These are phyloP conservation scores for Epizoanthus stellaris DNA, from an alignment of 92 coral and sea anemone species.

Conservation along the genomic window DNA sequence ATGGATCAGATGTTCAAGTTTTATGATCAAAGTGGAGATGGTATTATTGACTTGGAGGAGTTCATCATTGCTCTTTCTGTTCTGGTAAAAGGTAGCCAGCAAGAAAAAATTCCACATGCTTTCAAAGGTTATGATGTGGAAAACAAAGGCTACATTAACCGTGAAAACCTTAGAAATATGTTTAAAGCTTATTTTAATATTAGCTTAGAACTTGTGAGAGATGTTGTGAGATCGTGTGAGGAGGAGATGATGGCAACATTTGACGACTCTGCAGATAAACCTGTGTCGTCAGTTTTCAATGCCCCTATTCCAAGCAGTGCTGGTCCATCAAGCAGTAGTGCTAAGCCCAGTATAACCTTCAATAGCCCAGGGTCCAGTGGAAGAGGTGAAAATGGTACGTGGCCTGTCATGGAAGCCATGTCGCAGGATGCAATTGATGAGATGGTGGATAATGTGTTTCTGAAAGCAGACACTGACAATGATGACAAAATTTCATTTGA, in stretches of 20 bases:
- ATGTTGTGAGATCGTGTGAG: conserved; percentile 93
- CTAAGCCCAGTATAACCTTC: conserved; percentile 62
- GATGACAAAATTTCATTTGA: conserved; percentile 94
- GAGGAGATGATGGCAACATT: conserved; percentile 99
- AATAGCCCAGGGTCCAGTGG: conserved; percentile 70
- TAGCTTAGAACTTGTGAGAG: conserved; percentile 95
- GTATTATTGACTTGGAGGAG: conserved; percentile 89
- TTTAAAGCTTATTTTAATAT: conserved; percentile 96
- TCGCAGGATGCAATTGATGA: conserved; percentile 99
- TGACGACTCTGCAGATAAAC: conserved; percentile 97
- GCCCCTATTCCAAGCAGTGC: conserved; percentile 91
- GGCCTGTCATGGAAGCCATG: conserved; percentile 99
- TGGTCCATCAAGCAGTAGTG: conserved; percentile 67
- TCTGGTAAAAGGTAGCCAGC: conserved; percentile 92
- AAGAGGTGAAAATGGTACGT: conserved; percentile 77
- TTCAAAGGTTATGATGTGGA: conserved; percentile 95
- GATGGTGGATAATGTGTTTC: conserved; percentile 95
- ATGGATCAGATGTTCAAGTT: conserved; percentile 98
- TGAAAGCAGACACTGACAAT: conserved; percentile 83
- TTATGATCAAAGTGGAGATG: conserved; percentile 87
- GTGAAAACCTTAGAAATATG: conserved; percentile 90
- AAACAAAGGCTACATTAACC: conserved; percentile 75
- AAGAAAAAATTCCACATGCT: conserved; percentile 93
- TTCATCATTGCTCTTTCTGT: conserved; percentile 87
- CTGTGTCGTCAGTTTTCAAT: conserved; percentile 95